Evolutionary conservation across 2,888 invertebrate genomes (phyloP), one percentile per base, ranked within the genome.

Genomic region (Therioaphis trifolii): DNA sequence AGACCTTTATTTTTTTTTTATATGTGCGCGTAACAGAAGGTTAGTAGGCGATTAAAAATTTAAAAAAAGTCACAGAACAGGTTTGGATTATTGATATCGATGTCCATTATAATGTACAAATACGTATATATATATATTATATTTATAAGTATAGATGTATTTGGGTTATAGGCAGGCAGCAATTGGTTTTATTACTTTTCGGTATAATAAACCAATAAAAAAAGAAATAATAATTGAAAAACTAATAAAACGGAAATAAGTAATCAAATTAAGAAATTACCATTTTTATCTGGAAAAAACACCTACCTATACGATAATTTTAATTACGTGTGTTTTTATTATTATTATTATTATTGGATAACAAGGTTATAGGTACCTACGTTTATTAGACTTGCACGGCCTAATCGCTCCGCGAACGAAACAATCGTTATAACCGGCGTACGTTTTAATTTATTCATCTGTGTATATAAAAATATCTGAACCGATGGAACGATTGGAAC

Each of bases 101-200:
- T 55, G 68, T 69, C 55, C 43, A 43, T 69, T 69, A 68, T n/a
- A 49, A 35, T n/a, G n/a, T 76, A 69, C 43, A 11, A 2, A 49
- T 43, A 35, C 35, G 61, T 24, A 63, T 63, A 55, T 21, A 69
- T 69, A 63, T 61, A 43, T 76, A 76, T 18, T 21, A 29, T 21
- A 46, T 46, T 35, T 63, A 46, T 4, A n/a, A n/a, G 24, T 55
- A 69, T 55, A 55, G 78, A 35, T 3, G 7, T 35, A 35, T 35
- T 35, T 35, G 3, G 35, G 7, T 35, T 35, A 35, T 35, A 35
- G 35, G 35, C 7, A 7, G 35, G 7, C 4, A 7, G 40, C 52
- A 68, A 79, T 79, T 69, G 78, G 78, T 79, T 79, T 79, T 79
- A 69, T 79, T 68, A 69, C 78, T 40, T 68, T 76, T 52, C 3